Conservation (phyloP, 2,797 vertebrate genomes). For the Periparus ater region DNA sequence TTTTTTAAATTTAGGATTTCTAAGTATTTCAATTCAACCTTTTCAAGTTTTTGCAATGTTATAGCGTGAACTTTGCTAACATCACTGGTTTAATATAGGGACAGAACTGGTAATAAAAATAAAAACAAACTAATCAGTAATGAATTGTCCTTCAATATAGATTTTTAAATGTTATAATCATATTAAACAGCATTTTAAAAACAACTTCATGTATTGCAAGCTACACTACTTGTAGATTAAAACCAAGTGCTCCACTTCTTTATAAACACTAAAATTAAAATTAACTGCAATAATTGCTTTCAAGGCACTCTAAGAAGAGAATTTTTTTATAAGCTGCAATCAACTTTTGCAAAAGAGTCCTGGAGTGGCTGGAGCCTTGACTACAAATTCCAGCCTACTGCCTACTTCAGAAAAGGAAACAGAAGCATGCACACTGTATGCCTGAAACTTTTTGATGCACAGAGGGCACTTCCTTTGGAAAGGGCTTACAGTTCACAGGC, state of each 20-base stretch:
- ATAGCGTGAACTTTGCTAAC: neutral
- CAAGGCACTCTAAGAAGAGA: neutral
- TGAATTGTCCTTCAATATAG: neutral
- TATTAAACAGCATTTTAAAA: neutral
- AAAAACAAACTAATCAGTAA: neutral
- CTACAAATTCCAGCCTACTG: neutral
- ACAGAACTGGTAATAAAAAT: neutral
- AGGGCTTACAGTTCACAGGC: neutral
- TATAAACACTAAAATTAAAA: neutral
- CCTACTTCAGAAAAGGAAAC: neutral
- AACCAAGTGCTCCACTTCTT: neutral
- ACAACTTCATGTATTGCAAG: neutral
- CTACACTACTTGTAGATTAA: neutral
- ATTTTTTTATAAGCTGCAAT: neutral
- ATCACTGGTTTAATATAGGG: neutral
- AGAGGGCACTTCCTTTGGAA: neutral
- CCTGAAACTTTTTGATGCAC: neutral
- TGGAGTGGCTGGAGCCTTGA: neutral
- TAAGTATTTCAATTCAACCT: neutral
- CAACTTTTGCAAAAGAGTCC: neutral
- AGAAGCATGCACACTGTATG: neutral
- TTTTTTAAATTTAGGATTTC: neutral
- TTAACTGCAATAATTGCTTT: neutral
- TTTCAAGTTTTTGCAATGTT: neutral
- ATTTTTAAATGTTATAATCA: neutral